Conservation (phyloP, 2,888 invertebrate genomes). For the Zaprionus bogoriensis region DNA sequence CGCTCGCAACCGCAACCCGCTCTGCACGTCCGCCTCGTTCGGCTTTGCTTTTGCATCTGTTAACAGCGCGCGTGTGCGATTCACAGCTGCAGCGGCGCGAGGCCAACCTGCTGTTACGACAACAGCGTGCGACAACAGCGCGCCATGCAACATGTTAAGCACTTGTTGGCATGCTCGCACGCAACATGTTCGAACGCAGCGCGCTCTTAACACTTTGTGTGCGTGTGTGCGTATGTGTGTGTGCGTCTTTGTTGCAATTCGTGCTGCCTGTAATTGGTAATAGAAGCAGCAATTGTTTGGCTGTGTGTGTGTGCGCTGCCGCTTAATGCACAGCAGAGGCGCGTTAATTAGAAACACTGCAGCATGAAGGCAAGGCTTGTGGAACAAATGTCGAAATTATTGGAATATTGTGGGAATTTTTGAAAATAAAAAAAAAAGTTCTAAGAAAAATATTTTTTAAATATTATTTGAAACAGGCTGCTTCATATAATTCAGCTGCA, state of each 20-base stretch:
- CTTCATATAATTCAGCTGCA: no score
- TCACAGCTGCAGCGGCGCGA: conserved; percentile 30
- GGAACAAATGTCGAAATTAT: not conserved
- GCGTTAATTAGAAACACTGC: not conserved
- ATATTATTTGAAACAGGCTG: no score
- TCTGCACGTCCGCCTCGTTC: conserved; percentile 43
- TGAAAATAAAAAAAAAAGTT: no score
- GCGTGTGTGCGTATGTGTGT: not conserved
- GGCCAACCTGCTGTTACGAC: conserved; percentile 26
- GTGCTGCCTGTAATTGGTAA: conserved; percentile 27
- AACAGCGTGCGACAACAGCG: conserved; percentile 18
- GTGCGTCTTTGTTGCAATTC: conserved; percentile 17
- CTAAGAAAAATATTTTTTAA: no score
- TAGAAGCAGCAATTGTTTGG: conserved; percentile 19
- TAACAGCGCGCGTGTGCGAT: conserved; percentile 27
- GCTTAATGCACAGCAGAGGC: conserved; percentile 3
- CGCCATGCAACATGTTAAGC: conserved; percentile 12
- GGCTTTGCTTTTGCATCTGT: conserved; percentile 53
- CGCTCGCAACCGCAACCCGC: conserved; percentile 21
- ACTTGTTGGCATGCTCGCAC: not conserved
- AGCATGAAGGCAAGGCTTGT: not conserved
- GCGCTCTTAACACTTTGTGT: conserved; percentile 12
- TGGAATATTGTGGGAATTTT: not conserved
- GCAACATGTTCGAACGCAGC: conserved; percentile 11
- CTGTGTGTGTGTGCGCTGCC: not conserved